Conservation (phyloP, 2,797 vertebrate genomes). For the Oophaga sylvatica region DNA sequence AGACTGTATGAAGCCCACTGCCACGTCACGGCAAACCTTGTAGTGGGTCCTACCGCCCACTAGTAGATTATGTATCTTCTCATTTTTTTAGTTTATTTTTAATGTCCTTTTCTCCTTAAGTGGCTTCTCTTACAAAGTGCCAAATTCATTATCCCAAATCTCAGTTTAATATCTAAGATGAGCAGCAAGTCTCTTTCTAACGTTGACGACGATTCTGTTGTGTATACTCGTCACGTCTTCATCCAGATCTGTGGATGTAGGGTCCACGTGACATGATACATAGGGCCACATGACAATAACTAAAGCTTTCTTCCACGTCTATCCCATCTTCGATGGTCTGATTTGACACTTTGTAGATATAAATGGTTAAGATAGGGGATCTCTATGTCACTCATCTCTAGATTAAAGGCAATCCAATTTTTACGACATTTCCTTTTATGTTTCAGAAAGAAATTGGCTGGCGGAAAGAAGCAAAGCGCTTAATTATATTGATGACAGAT, state of each 20-base stretch:
- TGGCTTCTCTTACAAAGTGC: background rate
- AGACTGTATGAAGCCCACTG: too few species aligned
- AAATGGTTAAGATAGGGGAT: background rate
- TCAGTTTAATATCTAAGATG: background rate
- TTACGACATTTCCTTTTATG: constrained; percentile 65
- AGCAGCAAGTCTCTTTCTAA: background rate
- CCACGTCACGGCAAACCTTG: too few species aligned
- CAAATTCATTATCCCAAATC: background rate
- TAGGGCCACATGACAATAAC: too few species aligned
- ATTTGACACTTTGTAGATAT: background rate
- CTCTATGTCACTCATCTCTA: background rate
- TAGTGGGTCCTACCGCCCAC: too few species aligned
- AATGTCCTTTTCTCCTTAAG: background rate
- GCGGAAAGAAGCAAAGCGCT: constrained; percentile 90
- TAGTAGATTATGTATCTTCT: background rate
- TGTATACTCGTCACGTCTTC: too few species aligned
- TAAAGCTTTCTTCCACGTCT: background rate
- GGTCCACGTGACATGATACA: too few species aligned
- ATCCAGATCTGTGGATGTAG: too few species aligned
- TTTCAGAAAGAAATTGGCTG: constrained; percentile 89
- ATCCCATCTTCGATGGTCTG: background rate
- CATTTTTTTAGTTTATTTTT: background rate
- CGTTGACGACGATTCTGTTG: background rate
- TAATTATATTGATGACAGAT: constrained; percentile 96
- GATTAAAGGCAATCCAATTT: background rate